Base-by-base conservation (phyloP, 2,113 vertebrate genomes). In the Helogale parvula region DNA sequence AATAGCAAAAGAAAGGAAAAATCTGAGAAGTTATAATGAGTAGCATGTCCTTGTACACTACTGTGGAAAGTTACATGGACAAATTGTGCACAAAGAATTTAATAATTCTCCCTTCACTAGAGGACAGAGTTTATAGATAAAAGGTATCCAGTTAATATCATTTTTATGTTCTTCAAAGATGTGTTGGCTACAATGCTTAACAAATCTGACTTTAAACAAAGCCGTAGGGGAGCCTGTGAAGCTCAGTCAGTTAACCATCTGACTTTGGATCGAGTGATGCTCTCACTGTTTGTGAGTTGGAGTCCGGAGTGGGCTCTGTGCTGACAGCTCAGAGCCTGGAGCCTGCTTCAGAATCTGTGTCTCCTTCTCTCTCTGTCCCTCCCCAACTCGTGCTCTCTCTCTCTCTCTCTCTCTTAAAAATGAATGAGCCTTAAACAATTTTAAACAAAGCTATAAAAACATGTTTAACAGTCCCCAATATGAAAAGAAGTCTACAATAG, bases 1-100 rank as follows among this genome's bases (percentile, higher is more conserved):
- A 94, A 95, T 54, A 66, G 60, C 12, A 88, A 88, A 76, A 71
- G 7, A 50, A 68, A 93, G 54, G 19, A 65, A 93, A 96, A 89
- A 69, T 76, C 21, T 83, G n/a, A 35, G 76, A 87, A 87, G 19
- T 45, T 82, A 14, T 71, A 74, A 84, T 65, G 38, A 86, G 38
- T 80, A 71, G 63, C 41, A 11, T 94, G 76, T 89, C 52, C 27
- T 85, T 80, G 3, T 80, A 38, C 21, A 63, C 29, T 74, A 74
- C n/a, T 80, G 4, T 80, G 52, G 35, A 92, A 95, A 95, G 66
- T 93, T 68, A 33, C 45, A 80, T 96, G 68, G 69, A 31, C 84
- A 94, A 96, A 54, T 52, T 60, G 7, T 69, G 3, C 41, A 54
- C 90, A 15, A 83, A 79, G 29, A 87, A 95, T 71, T 92, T 79